Conservation (phyloP, 2,888 invertebrate species). For the Xylota sylvarum region DNA sequence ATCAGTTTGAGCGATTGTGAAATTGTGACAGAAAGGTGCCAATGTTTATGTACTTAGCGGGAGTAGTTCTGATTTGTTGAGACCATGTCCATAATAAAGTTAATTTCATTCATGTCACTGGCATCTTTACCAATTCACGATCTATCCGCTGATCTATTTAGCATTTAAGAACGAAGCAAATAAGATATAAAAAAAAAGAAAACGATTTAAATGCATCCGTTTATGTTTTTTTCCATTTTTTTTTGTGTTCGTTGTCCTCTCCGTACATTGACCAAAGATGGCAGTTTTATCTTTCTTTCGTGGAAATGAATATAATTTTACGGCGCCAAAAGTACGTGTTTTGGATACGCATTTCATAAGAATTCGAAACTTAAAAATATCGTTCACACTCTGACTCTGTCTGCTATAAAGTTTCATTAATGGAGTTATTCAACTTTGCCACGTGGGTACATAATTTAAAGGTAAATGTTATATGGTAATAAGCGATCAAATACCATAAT, state of each 20-base stretch:
- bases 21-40: constrained; percentile 28
- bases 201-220: constrained; percentile 26
- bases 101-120: not conserved
- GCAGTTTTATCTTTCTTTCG: constrained; percentile 13
- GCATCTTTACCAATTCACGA: not conserved
- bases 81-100: not conserved
- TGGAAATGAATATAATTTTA: constrained; percentile 41
- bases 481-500: not conserved
- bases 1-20: constrained; percentile 30
- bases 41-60: constrained; percentile 11
- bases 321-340: constrained; percentile 49
- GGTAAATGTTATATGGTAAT: not conserved
- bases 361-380: constrained; percentile 13
- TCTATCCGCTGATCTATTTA: constrained; percentile 12
- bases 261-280: constrained; percentile 28
- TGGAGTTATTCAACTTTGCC: constrained; percentile 39
- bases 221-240: not conserved
- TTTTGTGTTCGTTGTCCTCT: constrained; percentile 18
- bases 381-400: constrained; percentile 1
- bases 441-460: constrained; percentile 21
- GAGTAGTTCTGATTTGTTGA: constrained; percentile 3
- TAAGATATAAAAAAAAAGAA: not conserved
- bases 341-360: constrained; percentile 41
- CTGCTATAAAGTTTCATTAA: constrained; percentile 5
- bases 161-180: constrained; percentile 19